Conservation (phyloP, 2,113 vertebrate species). For the Seriola dumerili region DNA sequence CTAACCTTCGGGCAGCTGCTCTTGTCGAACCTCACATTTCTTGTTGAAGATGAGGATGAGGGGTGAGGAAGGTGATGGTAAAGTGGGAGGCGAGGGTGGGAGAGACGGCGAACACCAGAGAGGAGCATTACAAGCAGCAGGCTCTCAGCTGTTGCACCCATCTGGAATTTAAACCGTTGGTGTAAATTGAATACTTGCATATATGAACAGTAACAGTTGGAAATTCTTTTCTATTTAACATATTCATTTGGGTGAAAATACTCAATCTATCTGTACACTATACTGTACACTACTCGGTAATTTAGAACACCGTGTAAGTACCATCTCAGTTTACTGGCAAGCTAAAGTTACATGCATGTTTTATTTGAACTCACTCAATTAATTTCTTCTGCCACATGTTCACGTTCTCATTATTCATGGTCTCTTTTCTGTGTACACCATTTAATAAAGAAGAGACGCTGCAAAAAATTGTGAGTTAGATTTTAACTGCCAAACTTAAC, state of each 20-base stretch:
- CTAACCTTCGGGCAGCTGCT: constrained; percentile 64
- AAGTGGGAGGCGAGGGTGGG: constrained; percentile 49
- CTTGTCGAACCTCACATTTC: constrained; percentile 68
- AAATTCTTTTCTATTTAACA: background rate
- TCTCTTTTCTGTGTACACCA: constrained; percentile 9
- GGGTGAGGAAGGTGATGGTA: constrained; percentile 48
- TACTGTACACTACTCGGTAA: constrained; percentile 4
- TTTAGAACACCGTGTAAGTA: background rate
- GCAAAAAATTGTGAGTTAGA: constrained; percentile 43
- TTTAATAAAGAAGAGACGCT: constrained; percentile 29
- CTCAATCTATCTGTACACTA: constrained; percentile 8
- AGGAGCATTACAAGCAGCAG: constrained; percentile 17
- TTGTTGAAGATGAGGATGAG: constrained; percentile 59
- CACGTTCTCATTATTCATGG: background rate
- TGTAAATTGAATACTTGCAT: constrained; percentile 14
- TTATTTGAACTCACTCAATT: constrained; percentile 4
- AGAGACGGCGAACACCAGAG: constrained; percentile 23
- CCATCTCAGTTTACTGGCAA: constrained; percentile 5
- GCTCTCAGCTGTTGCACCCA: constrained; percentile 35
- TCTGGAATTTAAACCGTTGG: constrained; percentile 17
- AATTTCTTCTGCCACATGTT: constrained; percentile 17
- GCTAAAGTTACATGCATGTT: background rate
- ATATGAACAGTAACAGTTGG: constrained; percentile 5
- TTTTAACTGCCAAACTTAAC: constrained; percentile 69
- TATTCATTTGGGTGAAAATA: constrained; percentile 1